Percentiles rank a stretch among this genome's conserved stretches.
These are phyloP conservation scores for Dissostichus mawsoni DNA, from an alignment of 2,113 vertebrate species.

Conservation along the genomic window DNA sequence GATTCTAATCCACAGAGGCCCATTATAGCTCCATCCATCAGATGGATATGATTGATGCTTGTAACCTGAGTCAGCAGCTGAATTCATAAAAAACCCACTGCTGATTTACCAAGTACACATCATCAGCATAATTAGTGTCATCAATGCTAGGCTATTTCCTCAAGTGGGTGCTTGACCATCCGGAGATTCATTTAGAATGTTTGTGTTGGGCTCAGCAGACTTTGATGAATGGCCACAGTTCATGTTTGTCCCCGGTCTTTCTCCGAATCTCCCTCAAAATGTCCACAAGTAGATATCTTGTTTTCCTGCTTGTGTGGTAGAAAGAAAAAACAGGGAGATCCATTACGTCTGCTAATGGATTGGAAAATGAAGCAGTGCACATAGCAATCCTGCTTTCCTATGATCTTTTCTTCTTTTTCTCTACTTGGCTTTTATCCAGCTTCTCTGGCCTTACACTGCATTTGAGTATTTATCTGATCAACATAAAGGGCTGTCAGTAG, in stretches of 20 bases:
- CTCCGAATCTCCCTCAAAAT: background rate
- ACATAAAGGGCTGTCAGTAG: background rate
- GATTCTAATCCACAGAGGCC: slow-evolving; percentile 2
- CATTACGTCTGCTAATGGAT: slow-evolving; percentile 61
- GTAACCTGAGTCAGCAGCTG: background rate
- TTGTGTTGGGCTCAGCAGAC: slow-evolving; percentile 47
- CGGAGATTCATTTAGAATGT: background rate
- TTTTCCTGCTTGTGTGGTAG: background rate
- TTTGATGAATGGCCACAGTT: slow-evolving; percentile 41
- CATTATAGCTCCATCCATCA: slow-evolving; percentile 21
- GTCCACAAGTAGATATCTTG: slow-evolving; percentile 46
- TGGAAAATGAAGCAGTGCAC: slow-evolving; percentile 45
- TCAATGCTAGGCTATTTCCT: background rate
- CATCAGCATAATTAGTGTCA: slow-evolving; percentile 26
- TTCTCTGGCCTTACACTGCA: background rate
- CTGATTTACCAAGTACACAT: slow-evolving; percentile 12
- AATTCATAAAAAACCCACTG: background rate
- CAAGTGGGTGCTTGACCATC: slow-evolving; percentile 10
- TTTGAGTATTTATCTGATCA: slow-evolving; percentile 30
- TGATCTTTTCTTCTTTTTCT: slow-evolving; percentile 32
- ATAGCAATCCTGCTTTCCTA: slow-evolving; percentile 28
- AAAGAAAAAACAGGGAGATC: slow-evolving; percentile 36
- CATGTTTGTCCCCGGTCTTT: slow-evolving; percentile 31
- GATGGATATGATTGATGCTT: background rate
- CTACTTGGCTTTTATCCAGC: slow-evolving; percentile 2